These are phyloP conservation scores for Syndactyla subalaris DNA, from an alignment of 2,797 vertebrate genomes.

Conservation along the genomic window DNA sequence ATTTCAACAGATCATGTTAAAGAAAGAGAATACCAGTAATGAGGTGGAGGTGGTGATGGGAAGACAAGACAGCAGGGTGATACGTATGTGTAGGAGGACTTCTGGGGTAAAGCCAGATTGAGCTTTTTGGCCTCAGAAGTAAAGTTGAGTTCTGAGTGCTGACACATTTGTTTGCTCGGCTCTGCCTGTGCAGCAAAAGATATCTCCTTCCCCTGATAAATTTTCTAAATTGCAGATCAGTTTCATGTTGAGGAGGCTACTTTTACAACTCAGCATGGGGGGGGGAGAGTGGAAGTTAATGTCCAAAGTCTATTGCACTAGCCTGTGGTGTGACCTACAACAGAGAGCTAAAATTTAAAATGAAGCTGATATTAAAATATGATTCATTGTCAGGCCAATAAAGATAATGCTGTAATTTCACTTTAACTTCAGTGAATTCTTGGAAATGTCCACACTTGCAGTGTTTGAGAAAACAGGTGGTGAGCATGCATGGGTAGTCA, in stretches of 20 bases:
- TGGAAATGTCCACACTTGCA: background rate
- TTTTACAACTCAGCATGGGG: background rate
- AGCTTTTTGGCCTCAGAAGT: constrained; percentile 44
- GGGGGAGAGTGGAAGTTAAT: background rate
- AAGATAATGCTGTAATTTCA: background rate
- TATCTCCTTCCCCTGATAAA: constrained; percentile 2
- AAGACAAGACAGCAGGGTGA: constrained; percentile 55
- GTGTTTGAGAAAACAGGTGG: background rate
- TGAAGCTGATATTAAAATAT: background rate
- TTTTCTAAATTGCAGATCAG: background rate
- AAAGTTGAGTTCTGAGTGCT: constrained; percentile 41
- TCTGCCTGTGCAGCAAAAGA: background rate
- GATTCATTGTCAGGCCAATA: background rate
- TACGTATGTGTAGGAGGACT: constrained; percentile 41
- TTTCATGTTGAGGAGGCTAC: background rate
- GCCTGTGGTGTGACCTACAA: background rate
- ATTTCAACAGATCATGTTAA: background rate
- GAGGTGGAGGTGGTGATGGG: constrained; percentile 59
- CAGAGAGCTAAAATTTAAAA: background rate
- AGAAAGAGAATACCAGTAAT: constrained; percentile 22
- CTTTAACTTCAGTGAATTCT: background rate
- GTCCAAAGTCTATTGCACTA: background rate
- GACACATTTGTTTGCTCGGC: constrained; percentile 42
- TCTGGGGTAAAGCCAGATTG: constrained; percentile 37
- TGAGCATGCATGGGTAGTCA: background rate